phyloP scores from a whole-genome alignment of 1,140 invertebrate species.

The Lepidotrigona ventralis region DNA sequence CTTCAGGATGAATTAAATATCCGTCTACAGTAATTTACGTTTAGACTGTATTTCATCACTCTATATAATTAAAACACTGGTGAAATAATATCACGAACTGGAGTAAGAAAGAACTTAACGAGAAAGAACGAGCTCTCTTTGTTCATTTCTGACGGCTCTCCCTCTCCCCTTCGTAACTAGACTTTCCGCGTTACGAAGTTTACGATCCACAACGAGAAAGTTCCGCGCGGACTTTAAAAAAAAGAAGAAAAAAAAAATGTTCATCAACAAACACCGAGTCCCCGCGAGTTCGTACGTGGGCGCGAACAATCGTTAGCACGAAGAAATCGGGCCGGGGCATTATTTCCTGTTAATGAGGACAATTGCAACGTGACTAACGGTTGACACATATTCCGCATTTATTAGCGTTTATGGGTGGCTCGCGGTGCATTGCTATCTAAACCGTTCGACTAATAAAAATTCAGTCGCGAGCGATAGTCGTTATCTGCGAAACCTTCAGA shows the following conservation, averaged over 20 bases:
- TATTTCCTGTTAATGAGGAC: conserved; percentile 3
- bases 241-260: not conserved
- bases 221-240: not conserved
- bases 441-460: conserved; percentile 29
- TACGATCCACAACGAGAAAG: not conserved
- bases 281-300: not conserved
- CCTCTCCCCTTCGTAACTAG: not conserved
- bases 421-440: conserved; percentile 11
- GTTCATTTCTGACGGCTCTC: not conserved
- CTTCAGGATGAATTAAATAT: no score
- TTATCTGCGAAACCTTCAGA: conserved; percentile 34
- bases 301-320: not conserved
- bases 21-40: no score
- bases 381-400: conserved; percentile 21
- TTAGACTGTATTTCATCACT: no score
- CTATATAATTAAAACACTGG: no score
- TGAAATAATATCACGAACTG: no score
- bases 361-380: not conserved
- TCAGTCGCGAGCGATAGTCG: conserved; percentile 12
- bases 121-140: not conserved
- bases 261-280: not conserved
- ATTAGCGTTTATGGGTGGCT: conserved; percentile 10
- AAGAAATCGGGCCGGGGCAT: not conserved
- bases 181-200: not conserved
- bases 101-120: no score